Evolutionary conservation across 2,888 invertebrate species (phyloP), one percentile per base, ranked within the genome.

Genomic region (Meganola albula): DNA sequence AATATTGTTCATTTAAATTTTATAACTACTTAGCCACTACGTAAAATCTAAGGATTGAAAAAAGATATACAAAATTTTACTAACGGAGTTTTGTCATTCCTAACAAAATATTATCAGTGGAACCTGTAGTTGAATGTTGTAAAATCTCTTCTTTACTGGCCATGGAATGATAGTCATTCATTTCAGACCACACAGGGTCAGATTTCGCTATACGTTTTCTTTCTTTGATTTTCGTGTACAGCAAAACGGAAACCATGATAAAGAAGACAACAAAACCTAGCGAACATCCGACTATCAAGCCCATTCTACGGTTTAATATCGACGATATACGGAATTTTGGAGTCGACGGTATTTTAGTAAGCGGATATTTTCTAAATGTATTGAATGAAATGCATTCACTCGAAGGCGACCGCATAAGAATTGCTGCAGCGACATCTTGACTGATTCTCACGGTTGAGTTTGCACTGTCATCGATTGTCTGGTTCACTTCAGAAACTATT

Each of bases 161-260:
- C 61, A 83, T 73, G 10, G 83, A 84, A 60, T 80, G 80, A 40
- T 82, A 85, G 50, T 85, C 82, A 40, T 83, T 83, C 78, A 85
- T 76, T 59, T 85, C 85, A 4, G 82, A 64, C 84, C 85, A 85
- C 1, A 69, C 61, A 11, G 83, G 83, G 39, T 85, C 85, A 10
- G 83, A 67, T 48, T 85, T 83, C 2, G 85, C 84, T 36, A 85
- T 85, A 50, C 84, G 55, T 48, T 82, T 82, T 36, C 85, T 64
- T 56, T 84, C 85, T 58, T 82, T 84, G 24, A 84, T 74, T 63
- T 85, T 85, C 35, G 84, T 85, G 40, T 85, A 85, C 30, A 76
- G 53, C 40, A 85, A 54, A 57, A 85, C 62, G 6, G 85, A 65
- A 6, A 85, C 82, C 84, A 85, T 80, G 12, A 85, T 58, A 53